A percentile compares a stretch with the other conserved stretches of the same genome.
These are phyloP conservation scores for Ranitomeya variabilis DNA, from an alignment of 2,113 vertebrate genomes.

Conservation along the genomic window DNA sequence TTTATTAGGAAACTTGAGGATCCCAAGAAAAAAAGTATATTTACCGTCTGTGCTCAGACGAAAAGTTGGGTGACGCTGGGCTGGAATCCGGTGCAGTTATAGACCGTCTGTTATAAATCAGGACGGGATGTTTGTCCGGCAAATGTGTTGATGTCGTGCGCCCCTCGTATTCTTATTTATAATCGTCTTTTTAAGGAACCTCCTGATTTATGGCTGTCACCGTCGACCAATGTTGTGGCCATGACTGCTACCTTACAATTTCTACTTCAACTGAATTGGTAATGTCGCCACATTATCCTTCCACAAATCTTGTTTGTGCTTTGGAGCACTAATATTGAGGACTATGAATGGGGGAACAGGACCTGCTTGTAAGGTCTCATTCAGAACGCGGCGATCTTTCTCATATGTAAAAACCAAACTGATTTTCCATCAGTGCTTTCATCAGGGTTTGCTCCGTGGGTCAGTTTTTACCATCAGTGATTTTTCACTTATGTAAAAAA, in stretches of 20 bases:
- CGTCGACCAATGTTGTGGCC: background rate
- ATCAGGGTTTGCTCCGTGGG: too few relatives aligned
- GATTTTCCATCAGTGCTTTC: too few relatives aligned
- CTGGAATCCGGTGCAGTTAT: slow-evolving; percentile 27
- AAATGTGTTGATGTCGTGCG: background rate
- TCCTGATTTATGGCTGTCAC: background rate
- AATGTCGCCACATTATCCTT: too few relatives aligned
- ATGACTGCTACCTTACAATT: background rate
- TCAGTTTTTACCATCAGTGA: too few relatives aligned
- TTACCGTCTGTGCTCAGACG: slow-evolving; percentile 17
- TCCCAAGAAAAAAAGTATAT: slow-evolving; percentile 16
- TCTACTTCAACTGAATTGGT: background rate
- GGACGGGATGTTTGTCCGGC: background rate
- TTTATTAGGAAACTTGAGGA: background rate
- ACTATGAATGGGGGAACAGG: too few relatives aligned
- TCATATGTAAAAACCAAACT: too few relatives aligned
- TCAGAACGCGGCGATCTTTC: too few relatives aligned
- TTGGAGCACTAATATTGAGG: too few relatives aligned
- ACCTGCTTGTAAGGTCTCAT: too few relatives aligned
- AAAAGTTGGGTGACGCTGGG: background rate
- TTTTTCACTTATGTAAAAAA: too few relatives aligned
- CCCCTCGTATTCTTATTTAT: background rate
- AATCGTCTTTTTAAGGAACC: background rate
- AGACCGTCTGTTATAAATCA: slow-evolving; percentile 13
- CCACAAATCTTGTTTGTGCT: too few relatives aligned